Evolutionary conservation across 2,797 vertebrate species (phyloP), one percentile per base, ranked within the genome.

Genomic region (Dromococcyx pavoninus): DNA sequence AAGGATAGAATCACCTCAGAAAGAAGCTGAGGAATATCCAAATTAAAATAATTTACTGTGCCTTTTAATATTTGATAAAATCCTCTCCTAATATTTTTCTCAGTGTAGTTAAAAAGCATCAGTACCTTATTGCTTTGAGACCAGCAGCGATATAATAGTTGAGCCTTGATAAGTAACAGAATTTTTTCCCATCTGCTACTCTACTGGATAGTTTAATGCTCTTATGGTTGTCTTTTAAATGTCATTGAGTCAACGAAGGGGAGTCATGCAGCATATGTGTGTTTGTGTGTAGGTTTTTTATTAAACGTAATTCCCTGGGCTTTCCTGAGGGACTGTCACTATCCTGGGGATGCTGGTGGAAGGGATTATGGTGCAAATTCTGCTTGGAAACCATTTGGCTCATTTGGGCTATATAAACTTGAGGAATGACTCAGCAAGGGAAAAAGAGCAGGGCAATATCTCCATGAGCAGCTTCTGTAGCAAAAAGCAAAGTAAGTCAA

Each of bases 391-490:
- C 10, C 3, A 11, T 43, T 72, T 66, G 67, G 32, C 35, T 91
- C 15, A 2, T 32, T n/a, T 85, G 44, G 51, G 27, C 62, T 86
- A 3, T 44, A 51, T 58, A 70, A 91, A 86, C 71, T 91, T 53
- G 71, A 78, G 48, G 60, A 71, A 70, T 92, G 90, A 94, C 78
- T 94, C 90, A n/a, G 92, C 83, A 85, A 88, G 67, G 64, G 74
- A 56, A 79, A 71, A 75, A 86, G 51, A 44, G 65, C 1, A 12
- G n/a, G 76, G 54, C 33, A 92, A 89, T 73, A 23, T 64, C 43
- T 90, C 66, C 65, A 80, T 77, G 54, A 91, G 54, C 21, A 75
- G n/a, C 30, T 74, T 84, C 46, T 78, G 58, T 81, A 65, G 77
- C 57, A 72, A 72, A 84, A 93, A 88, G n/a, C 48, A 17, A 81